Evolutionary conservation across 2,888 invertebrate species (phyloP).

Genomic region (Chesias legatella): DNA sequence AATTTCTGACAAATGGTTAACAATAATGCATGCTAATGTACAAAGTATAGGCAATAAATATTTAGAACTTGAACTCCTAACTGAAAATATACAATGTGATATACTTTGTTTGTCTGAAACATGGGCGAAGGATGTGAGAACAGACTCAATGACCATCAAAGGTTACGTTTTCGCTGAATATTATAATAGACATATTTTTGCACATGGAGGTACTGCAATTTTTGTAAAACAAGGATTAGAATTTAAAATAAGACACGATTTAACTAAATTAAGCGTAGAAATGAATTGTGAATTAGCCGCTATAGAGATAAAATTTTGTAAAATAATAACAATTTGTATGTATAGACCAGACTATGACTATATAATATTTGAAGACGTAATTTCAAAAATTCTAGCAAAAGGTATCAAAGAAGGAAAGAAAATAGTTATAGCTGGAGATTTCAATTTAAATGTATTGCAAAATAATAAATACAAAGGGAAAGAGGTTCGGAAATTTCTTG

Average conservation of each 20-base stretch:
- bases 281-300: slow-evolving; percentile 4
- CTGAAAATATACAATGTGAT: too few relatives aligned
- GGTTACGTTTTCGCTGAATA: too few relatives aligned
- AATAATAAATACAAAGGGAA: not conserved
- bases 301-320: not conserved
- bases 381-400: slow-evolving; percentile 1
- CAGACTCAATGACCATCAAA: too few relatives aligned
- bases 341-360: slow-evolving; percentile 3
- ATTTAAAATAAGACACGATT: slow-evolving; percentile 1
- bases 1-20: too few relatives aligned
- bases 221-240: not conserved
- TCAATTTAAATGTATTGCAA: slow-evolving; percentile 2
- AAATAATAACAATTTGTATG: not conserved
- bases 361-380: not conserved
- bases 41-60: too few relatives aligned
- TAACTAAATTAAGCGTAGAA: not conserved
- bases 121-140: too few relatives aligned
- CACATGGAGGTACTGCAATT: slow-evolving; percentile 2
- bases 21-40: too few relatives aligned
- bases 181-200: too few relatives aligned
- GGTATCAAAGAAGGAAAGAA: not conserved
- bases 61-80: too few relatives aligned
- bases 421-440: slow-evolving; percentile 3
- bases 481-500: not conserved
- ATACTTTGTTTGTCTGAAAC: too few relatives aligned